phyloP scores from a whole-genome alignment of 2,113 vertebrate species.

The Sylvilagus bachmani region DNA sequence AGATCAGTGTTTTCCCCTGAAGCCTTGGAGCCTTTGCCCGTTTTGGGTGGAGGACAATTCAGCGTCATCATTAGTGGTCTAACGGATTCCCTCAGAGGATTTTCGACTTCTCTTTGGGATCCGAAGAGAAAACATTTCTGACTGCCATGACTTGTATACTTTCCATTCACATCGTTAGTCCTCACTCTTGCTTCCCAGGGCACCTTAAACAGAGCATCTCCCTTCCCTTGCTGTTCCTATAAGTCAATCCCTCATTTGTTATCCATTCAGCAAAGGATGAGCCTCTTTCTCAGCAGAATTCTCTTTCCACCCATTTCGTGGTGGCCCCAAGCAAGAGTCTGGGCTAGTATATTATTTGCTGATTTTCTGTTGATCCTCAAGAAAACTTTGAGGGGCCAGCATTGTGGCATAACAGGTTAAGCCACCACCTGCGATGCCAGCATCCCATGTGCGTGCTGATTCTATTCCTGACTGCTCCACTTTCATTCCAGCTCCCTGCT shows the following conservation, averaged over 20 bases:
- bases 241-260: slow-evolving; percentile 2
- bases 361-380: neutral
- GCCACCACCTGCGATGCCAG: too few relatives aligned
- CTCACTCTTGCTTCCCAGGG: neutral
- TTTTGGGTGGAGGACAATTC: neutral
- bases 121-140: neutral
- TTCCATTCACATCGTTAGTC: neutral
- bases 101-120: neutral
- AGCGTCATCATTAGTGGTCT: neutral
- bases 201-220: neutral
- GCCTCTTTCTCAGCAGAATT: neutral
- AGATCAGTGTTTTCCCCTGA: neutral
- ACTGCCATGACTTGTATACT: neutral
- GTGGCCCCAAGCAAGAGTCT: neutral
- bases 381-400: neutral
- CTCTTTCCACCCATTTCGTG: neutral
- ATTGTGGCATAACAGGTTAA: too few relatives aligned
- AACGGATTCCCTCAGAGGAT: neutral
- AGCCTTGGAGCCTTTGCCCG: neutral
- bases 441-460: too few relatives aligned
- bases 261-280: neutral
- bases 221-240: neutral
- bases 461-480: too few relatives aligned
- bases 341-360: neutral
- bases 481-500: too few relatives aligned